Base-by-base conservation (phyloP, 2,888 invertebrate species). In the Cylloceria caligata region DNA sequence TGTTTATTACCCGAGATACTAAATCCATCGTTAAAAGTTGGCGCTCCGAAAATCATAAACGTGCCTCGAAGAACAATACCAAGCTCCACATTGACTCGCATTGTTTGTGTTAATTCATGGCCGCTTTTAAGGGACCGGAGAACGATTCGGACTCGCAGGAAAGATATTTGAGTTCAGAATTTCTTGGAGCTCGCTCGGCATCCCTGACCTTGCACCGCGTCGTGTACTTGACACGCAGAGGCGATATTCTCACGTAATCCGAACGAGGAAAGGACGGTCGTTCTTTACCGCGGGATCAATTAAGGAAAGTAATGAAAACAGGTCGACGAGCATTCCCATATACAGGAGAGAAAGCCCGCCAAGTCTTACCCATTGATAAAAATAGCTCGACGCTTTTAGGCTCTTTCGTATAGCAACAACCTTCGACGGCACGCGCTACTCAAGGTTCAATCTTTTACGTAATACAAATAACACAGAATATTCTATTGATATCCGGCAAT, bases 101-200 rank as follows among this genome's bases (percentile, higher is more conserved):
- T 79, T 73, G 68, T 79, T 62, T 60, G 49, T 60, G 36, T 39
- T 73, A 30, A 79, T 79, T 34, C 39, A 79, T 11, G 79, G 73
- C 60, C 42, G 68, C 68, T 73, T 68, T 39, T n/a, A 52, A 16
- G 24, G 55, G 27, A 73, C 47, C 30, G n/a, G 0, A 11, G 39
- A 21, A 34, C 13, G 27, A 13, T 19, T 24, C 16, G 49, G 39
- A 62, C 9, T 3, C 9, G 27, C 27, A 16, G 27, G 16, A 30
- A 30, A n/a, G 21, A 7, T 52, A 21, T 52, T 52, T 24, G 24
- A 57, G 21, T 42, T 39, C 16, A 42, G 34, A 64, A 21, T 16
- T 77, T 55, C 42, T 45, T n/a, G 24, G n/a, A n/a, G 42, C 34
- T 55, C 24, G 16, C 55, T 19, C 13, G 39, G 36, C 65, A 64